Base-by-base conservation (phyloP, 2,797 vertebrate species). In the Vireo griseus region DNA sequence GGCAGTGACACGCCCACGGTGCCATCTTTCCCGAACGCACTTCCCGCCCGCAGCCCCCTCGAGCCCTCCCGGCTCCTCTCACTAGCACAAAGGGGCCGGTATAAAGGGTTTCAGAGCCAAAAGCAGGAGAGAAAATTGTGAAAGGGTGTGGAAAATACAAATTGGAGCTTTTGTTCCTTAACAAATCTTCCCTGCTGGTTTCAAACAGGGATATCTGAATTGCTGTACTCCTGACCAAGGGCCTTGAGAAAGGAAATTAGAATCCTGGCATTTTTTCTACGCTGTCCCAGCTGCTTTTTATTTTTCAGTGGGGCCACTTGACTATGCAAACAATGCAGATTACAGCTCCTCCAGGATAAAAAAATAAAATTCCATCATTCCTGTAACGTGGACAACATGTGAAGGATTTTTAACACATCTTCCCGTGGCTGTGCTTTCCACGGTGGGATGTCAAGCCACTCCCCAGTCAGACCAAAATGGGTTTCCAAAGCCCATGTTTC, bases 131-230 rank as follows among this genome's bases (percentile, higher is more conserved):
- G 97, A 97, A 97, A 98, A 98, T 98, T 97, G 97, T 98, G 98
- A 98, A 98, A 98, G 98, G 97, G 97, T 97, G 97, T 98, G 97
- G 98, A 97, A 98, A 98, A 98, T 97, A 98, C 97, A 98, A 98
- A 98, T 98, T 98, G 98, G 98, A 88, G 96, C 97, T 96, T 98
- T 98, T 98, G 98, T 98, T 97, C 96, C 92, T 97, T 97, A 95
- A 98, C 97, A 98, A 97, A 97, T 97, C 97, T 97, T 95, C 93
- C 98, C 97, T 76, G 97, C 98, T 98, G 97, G 96, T 98, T 98
- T 98, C 97, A 97, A 97, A 98, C 97, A 72, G 96, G 86, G 92
- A 24, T 95, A 87, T 97, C 91, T 98, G 97, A 98, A 98, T 97
- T 95, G 97, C 98, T 95, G 62, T 97, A 96, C 97, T 97, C 97